phyloP scores from a whole-genome alignment of 2,888 invertebrate species.

The Diaperis boleti region DNA sequence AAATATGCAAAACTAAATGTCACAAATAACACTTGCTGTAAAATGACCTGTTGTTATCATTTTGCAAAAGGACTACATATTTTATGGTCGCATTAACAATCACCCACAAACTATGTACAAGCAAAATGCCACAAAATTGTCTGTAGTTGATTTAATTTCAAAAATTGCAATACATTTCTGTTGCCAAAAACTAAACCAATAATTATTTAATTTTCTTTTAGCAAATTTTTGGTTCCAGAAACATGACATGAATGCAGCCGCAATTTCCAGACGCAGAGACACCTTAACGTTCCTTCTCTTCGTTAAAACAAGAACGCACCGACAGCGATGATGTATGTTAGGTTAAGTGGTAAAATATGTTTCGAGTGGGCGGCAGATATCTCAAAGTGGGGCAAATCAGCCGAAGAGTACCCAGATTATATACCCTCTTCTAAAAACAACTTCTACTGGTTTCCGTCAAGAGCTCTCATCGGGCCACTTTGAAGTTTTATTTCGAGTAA shows the following conservation, averaged over 20 bases:
- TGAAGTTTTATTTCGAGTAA: constrained; percentile 11
- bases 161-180: no score
- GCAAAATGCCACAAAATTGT: no score
- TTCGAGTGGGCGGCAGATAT: constrained; percentile 53
- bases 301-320: constrained; percentile 1
- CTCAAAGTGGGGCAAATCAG: constrained; percentile 53
- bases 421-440: constrained; percentile 21
- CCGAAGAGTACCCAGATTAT: constrained; percentile 52
- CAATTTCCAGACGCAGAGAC: background rate
- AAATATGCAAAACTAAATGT: no score
- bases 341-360: constrained; percentile 58
- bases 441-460: constrained; percentile 24
- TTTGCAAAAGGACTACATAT: no score
- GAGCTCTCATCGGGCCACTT: constrained; percentile 14
- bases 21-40: no score
- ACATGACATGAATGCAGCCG: background rate
- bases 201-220: no score
- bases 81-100: no score
- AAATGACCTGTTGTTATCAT: no score
- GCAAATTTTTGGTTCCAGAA: background rate
- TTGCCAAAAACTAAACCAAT: no score
- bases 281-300: background rate
- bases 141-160: no score
- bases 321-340: constrained; percentile 50
- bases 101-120: no score